Percentiles rank a stretch among this genome's conserved stretches.
Evolutionary conservation across 2,888 invertebrate genomes (phyloP).

Genomic region (Habrosyne pyritoides): DNA sequence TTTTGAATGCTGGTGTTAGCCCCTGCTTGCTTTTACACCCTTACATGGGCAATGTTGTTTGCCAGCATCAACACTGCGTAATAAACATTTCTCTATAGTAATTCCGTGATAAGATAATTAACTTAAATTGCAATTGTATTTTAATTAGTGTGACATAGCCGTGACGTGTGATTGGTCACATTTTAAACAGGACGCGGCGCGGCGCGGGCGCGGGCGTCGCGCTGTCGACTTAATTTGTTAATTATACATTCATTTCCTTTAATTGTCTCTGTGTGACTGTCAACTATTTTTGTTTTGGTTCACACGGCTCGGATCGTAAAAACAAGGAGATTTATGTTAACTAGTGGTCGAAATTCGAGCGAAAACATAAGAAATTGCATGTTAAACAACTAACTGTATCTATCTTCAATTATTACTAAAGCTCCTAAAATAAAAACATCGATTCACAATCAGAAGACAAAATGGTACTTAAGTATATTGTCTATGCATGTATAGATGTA

Average conservation of each 20-base stretch:
- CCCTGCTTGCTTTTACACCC: too few relatives aligned
- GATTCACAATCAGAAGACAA: too few relatives aligned
- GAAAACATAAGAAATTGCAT: too few relatives aligned
- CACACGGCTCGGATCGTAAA: background rate
- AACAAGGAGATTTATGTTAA: background rate
- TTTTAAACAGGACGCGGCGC: conserved; percentile 29
- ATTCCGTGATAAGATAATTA: background rate
- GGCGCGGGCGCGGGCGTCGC: background rate
- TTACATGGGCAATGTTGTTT: too few relatives aligned
- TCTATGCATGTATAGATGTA: too few relatives aligned
- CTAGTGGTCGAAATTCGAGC: too few relatives aligned
- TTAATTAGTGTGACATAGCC: background rate
- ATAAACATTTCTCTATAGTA: background rate
- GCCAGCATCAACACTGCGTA: background rate
- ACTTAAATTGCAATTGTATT: background rate
- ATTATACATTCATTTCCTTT: conserved; percentile 12
- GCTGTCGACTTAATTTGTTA: conserved; percentile 6
- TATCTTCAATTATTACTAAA: too few relatives aligned
- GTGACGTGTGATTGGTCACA: background rate
- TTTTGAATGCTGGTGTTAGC: too few relatives aligned
- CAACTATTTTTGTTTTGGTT: conserved; percentile 5
- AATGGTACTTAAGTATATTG: too few relatives aligned
- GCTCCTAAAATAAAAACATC: too few relatives aligned
- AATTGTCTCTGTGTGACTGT: conserved; percentile 5
- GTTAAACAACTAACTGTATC: too few relatives aligned